Conservation (phyloP, 2,888 invertebrate species). For the Hydrotaea diabolus region DNA sequence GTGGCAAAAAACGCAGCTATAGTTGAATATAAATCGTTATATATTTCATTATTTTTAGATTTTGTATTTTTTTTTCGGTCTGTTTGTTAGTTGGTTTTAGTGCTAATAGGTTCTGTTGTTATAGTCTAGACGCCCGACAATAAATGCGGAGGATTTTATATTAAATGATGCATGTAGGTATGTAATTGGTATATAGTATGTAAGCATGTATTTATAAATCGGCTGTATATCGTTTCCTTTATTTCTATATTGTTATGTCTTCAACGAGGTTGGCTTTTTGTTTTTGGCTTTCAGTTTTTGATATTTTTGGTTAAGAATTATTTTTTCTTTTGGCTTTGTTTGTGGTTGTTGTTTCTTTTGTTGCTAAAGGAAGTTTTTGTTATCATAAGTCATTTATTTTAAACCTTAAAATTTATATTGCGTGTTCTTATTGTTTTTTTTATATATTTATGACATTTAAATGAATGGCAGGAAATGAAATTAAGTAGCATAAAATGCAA, state of each 20-base stretch:
- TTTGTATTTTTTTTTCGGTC: not conserved
- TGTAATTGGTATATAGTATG: not conserved
- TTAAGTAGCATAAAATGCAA: not conserved
- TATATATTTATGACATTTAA: no score
- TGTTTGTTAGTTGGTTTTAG: not conserved
- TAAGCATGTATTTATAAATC: not conserved
- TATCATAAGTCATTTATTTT: not conserved
- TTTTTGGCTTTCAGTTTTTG: not conserved
- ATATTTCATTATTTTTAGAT: not conserved
- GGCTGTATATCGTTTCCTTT: not conserved
- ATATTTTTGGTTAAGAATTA: not conserved
- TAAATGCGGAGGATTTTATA: not conserved
- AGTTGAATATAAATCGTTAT: constrained; percentile 37
- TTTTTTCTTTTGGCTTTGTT: not conserved
- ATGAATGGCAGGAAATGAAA: no score
- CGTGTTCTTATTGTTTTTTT: no score
- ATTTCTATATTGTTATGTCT: constrained; percentile 8
- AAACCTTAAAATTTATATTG: not conserved
- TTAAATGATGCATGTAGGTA: no score
- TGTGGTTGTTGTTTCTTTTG: not conserved
- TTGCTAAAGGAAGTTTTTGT: not conserved
- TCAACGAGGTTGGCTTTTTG: not conserved
- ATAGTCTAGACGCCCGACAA: not conserved
- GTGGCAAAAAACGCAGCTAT: constrained; percentile 49
- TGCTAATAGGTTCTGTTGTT: not conserved